These are phyloP conservation scores for Macrosoma leucophasiata DNA, from an alignment of 2,888 invertebrate genomes.

Conservation along the genomic window DNA sequence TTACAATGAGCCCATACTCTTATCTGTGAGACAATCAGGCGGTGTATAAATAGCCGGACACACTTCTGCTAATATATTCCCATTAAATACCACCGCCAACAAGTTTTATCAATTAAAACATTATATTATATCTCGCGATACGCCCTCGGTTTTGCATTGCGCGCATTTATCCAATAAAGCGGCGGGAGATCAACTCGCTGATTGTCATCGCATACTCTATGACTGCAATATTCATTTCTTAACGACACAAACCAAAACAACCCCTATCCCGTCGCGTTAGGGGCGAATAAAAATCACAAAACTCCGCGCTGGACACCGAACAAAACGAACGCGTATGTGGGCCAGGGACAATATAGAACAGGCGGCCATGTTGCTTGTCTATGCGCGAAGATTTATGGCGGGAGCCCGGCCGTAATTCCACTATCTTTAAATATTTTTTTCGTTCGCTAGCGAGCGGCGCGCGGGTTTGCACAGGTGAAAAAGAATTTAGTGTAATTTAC, in stretches of 20 bases:
- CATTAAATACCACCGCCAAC: no score
- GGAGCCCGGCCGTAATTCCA: slow-evolving; percentile 48
- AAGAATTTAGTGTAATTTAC: no score
- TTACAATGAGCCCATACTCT: no score
- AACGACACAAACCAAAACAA: slow-evolving; percentile 18
- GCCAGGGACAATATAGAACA: slow-evolving; percentile 62
- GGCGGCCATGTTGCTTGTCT: slow-evolving; percentile 64
- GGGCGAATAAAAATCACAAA: slow-evolving; percentile 1
- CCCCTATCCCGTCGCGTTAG: slow-evolving; percentile 19
- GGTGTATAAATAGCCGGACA: no score
- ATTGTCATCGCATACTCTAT: slow-evolving; percentile 46
- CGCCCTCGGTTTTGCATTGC: slow-evolving; percentile 32
- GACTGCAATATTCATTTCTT: slow-evolving; percentile 29
- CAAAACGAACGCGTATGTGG: slow-evolving; percentile 43
- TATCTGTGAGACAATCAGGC: no score
- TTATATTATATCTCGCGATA: slow-evolving; percentile 30
- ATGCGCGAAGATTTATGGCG: slow-evolving; percentile 58
- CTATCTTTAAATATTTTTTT: slow-evolving; percentile 37
- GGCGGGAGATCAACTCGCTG: slow-evolving; percentile 40
- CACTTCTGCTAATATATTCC: no score
- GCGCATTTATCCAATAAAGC: slow-evolving; percentile 44
- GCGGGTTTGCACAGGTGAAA: no score
- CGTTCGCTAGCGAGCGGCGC: no score
- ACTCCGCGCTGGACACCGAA: slow-evolving; percentile 13
- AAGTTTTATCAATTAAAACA: slow-evolving; percentile 35